phyloP scores from a whole-genome alignment of 2,113 vertebrate genomes.

The Oxyruncus cristatus region DNA sequence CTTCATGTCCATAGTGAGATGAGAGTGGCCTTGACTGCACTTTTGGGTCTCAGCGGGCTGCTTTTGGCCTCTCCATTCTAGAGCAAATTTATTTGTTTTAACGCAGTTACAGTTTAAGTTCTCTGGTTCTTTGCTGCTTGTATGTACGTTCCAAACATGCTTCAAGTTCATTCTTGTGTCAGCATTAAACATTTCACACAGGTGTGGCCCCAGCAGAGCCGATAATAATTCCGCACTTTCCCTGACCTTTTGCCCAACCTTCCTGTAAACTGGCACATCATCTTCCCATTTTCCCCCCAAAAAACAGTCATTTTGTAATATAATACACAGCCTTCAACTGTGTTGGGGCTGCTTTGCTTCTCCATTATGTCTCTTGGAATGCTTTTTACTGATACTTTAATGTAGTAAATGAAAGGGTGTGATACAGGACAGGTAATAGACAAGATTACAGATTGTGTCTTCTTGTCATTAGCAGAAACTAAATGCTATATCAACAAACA shows the following conservation, averaged over 20 bases:
- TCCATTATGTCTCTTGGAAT: conserved; percentile 55
- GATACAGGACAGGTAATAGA: background rate
- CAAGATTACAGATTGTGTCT: conserved; percentile 40
- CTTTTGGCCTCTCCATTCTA: background rate
- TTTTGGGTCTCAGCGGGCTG: background rate
- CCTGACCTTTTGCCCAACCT: conserved; percentile 76
- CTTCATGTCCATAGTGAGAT: background rate
- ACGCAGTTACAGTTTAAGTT: conserved; percentile 9
- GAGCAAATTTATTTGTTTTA: background rate
- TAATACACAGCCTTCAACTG: conserved; percentile 14
- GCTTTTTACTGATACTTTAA: conserved; percentile 51
- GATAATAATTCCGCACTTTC: conserved; percentile 74
- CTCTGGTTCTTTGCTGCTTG: background rate
- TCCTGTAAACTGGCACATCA: conserved; percentile 62
- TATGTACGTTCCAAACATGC: conserved; percentile 28
- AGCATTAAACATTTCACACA: conserved; percentile 60
- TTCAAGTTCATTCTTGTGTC: conserved; percentile 79
- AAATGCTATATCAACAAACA: conserved; percentile 45
- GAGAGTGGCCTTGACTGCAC: background rate
- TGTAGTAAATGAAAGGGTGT: conserved; percentile 58
- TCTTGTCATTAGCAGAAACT: conserved; percentile 48
- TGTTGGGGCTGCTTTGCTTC: background rate
- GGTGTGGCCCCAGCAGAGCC: conserved; percentile 67
- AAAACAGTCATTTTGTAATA: conserved; percentile 43
- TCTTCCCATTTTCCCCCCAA: background rate